phyloP scores from a whole-genome alignment of 2,888 invertebrate genomes.

The Chymomyza fuscimana region DNA sequence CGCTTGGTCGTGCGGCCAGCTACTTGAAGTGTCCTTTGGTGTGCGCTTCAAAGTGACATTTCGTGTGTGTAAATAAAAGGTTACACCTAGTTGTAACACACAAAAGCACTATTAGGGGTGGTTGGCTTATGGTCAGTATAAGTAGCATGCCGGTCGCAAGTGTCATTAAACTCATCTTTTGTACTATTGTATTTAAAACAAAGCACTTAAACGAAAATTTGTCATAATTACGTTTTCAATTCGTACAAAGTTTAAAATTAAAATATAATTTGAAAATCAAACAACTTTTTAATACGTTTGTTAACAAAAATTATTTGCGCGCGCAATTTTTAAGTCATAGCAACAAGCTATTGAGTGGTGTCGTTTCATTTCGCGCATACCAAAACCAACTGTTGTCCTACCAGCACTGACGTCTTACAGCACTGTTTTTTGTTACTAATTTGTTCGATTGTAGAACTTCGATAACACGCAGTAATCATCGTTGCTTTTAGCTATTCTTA shows the following conservation, averaged over 20 bases:
- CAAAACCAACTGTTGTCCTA: background rate
- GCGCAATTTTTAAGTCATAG: background rate
- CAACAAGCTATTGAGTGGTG: background rate
- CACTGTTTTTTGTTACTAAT: background rate
- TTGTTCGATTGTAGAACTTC: background rate
- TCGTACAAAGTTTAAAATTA: no score
- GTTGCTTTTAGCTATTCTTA: background rate
- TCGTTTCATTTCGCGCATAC: background rate
- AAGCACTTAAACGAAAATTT: no score
- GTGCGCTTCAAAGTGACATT: slow-evolving; percentile 54
- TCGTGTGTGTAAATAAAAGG: slow-evolving; percentile 54
- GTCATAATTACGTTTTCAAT: no score
- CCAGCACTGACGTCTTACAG: background rate
- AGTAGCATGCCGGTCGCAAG: no score
- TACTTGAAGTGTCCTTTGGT: slow-evolving; percentile 42
- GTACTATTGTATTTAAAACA: no score
- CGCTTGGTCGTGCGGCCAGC: slow-evolving; percentile 47
- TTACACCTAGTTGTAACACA: background rate
- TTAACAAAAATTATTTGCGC: no score
- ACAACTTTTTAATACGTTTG: background rate
- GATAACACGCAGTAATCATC: background rate
- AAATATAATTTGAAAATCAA: background rate
- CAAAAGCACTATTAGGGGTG: slow-evolving; percentile 7
- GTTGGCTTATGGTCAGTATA: background rate
- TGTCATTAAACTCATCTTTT: background rate